These are phyloP conservation scores for Drosophila percnosoma DNA, from an alignment of 2,888 invertebrate species.

Conservation along the genomic window DNA sequence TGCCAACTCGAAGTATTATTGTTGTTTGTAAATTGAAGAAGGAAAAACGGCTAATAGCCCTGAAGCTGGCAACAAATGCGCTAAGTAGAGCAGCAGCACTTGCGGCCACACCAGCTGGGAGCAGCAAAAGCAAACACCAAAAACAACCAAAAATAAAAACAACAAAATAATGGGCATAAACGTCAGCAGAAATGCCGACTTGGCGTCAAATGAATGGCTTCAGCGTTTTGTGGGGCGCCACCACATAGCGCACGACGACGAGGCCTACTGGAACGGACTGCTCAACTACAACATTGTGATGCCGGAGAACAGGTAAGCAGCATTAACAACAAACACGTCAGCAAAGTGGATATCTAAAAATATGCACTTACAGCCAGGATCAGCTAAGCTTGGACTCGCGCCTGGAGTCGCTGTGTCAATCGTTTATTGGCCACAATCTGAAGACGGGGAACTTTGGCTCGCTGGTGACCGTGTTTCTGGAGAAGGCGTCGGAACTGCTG, in stretches of 20 bases:
- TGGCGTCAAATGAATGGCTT: slow-evolving; percentile 92
- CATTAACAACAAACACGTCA: slow-evolving; percentile 9
- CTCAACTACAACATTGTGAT: slow-evolving; percentile 95
- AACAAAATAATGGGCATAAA: slow-evolving; percentile 90
- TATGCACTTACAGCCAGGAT: slow-evolving; percentile 89
- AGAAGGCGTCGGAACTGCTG: slow-evolving; percentile 92
- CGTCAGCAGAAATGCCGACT: slow-evolving; percentile 91
- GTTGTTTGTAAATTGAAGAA: slow-evolving; percentile 38
- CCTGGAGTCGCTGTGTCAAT: slow-evolving; percentile 90
- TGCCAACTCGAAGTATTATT: slow-evolving; percentile 58
- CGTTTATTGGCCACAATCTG: slow-evolving; percentile 92
- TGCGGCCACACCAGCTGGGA: slow-evolving; percentile 18
- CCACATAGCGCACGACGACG: slow-evolving; percentile 92
- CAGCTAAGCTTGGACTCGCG: slow-evolving; percentile 92
- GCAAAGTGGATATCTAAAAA: slow-evolving; percentile 13
- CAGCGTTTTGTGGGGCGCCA: slow-evolving; percentile 89
- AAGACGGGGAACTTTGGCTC: slow-evolving; percentile 96
- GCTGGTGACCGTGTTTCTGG: slow-evolving; percentile 93
- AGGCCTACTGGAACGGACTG: slow-evolving; percentile 97
- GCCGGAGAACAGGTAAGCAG: slow-evolving; percentile 89
- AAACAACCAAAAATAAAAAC: background rate
- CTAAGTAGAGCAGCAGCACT: slow-evolving; percentile 36
- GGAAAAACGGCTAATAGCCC: slow-evolving; percentile 32
- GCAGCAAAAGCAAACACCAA: slow-evolving; percentile 18
- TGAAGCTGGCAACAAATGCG: slow-evolving; percentile 39